phyloP scores from a whole-genome alignment of 2,888 invertebrate species.

The Acrobasis consociella region DNA sequence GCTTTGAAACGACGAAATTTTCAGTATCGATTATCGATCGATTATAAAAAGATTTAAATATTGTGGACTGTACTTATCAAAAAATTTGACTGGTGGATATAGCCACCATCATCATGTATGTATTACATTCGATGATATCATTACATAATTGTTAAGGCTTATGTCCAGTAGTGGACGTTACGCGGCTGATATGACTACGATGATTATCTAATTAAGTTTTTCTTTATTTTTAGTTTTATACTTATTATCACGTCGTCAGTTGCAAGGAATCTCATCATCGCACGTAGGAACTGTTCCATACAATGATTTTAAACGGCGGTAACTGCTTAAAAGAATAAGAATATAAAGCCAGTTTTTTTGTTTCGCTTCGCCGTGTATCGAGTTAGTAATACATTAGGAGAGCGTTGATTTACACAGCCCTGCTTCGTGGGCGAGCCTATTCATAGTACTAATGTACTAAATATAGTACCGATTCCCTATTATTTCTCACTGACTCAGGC shows the following conservation, averaged over 20 bases:
- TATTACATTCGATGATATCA: no score
- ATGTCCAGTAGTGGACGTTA: no score
- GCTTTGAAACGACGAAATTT: no score
- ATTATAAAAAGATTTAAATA: no score
- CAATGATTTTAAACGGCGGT: slow-evolving; percentile 46
- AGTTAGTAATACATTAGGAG: slow-evolving; percentile 75
- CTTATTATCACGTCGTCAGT: slow-evolving; percentile 38
- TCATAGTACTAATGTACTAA: slow-evolving; percentile 79
- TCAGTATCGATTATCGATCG: no score
- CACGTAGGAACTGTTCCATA: slow-evolving; percentile 51
- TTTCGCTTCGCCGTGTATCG: slow-evolving; percentile 54
- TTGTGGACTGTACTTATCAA: no score
- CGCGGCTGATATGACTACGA: no score
- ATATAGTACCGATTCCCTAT: slow-evolving; percentile 79
- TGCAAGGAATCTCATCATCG: slow-evolving; percentile 47
- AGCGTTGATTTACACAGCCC: slow-evolving; percentile 76
- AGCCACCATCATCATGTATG: no score
- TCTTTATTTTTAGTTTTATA: no score
- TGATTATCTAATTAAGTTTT: no score
- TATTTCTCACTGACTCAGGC: slow-evolving; percentile 74
- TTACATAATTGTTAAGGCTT: no score
- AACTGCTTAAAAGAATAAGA: slow-evolving; percentile 44
- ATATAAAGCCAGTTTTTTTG: slow-evolving; percentile 45
- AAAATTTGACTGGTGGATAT: no score
- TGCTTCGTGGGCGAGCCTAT: slow-evolving; percentile 76